Conservation (phyloP, 2,888 invertebrate species). For the Helleia helle region DNA sequence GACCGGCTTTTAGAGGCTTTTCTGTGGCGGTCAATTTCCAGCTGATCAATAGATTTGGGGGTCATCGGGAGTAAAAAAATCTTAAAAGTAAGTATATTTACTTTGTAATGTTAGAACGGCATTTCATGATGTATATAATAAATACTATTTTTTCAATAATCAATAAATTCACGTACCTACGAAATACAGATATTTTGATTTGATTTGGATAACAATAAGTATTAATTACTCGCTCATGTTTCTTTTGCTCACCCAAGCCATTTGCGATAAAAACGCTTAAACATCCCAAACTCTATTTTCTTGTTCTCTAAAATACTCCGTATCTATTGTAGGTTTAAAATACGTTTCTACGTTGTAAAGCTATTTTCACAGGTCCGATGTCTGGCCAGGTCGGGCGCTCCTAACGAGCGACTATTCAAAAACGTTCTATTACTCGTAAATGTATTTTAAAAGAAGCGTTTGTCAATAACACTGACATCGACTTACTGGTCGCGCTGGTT, state of each 20-base stretch:
- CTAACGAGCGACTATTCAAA: conserved; percentile 9
- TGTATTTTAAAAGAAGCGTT: conserved; percentile 7
- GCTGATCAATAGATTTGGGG: not conserved
- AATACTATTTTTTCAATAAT: too few species aligned
- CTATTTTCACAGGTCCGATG: conserved; percentile 8
- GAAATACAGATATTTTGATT: too few species aligned
- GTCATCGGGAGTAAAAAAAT: not conserved
- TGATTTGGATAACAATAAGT: too few species aligned
- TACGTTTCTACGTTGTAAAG: conserved; percentile 9
- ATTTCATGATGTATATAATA: too few species aligned
- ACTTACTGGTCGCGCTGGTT: too few species aligned
- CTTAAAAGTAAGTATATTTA: too few species aligned
- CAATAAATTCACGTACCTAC: too few species aligned
- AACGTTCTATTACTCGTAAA: conserved; percentile 4
- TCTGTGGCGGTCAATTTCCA: conserved; percentile 4
- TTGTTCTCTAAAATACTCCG: conserved; percentile 2
- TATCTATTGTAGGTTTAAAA: conserved; percentile 9
- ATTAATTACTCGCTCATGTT: too few species aligned
- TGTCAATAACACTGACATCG: conserved; percentile 6
- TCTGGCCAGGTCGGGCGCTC: conserved; percentile 8
- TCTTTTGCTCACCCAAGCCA: too few species aligned
- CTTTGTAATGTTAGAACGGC: too few species aligned
- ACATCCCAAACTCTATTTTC: conserved; percentile 3
- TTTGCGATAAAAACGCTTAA: conserved; percentile 4
- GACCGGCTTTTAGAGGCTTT: conserved; percentile 20